Percentiles rank a stretch among this genome's conserved stretches.
Conservation (phyloP, 2,888 invertebrate genomes). For the Caenorhabditis japonica region DNA sequence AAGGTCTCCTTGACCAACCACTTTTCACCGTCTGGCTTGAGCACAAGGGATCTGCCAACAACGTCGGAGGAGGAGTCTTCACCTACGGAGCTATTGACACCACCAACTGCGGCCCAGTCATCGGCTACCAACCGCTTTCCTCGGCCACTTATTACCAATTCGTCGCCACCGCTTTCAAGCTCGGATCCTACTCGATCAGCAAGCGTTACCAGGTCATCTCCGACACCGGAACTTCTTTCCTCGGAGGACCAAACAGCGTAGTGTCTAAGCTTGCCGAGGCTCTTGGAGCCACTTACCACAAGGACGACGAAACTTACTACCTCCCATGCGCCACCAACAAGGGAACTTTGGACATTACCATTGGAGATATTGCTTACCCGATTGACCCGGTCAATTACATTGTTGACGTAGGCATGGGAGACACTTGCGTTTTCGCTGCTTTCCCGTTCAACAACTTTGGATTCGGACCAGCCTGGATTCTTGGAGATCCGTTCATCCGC, state of each 20-base stretch:
- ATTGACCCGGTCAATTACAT: constrained; percentile 52
- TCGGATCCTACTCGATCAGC: constrained; percentile 41
- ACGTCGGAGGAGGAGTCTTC: constrained; percentile 65
- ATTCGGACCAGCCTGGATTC: constrained; percentile 62
- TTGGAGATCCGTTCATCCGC: constrained; percentile 66
- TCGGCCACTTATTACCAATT: constrained; percentile 65
- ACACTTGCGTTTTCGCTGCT: constrained; percentile 57
- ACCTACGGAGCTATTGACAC: constrained; percentile 65
- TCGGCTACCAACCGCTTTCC: constrained; percentile 58
- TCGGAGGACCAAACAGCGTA: constrained; percentile 51
- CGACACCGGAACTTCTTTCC: constrained; percentile 61
- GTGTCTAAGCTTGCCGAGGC: constrained; percentile 43
- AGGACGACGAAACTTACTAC: constrained; percentile 42
- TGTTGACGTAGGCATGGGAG: constrained; percentile 46
- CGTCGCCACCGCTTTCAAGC: constrained; percentile 31
- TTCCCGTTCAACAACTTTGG: constrained; percentile 64
- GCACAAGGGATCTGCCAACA: constrained; percentile 53
- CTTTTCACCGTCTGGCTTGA: constrained; percentile 65
- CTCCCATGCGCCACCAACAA: constrained; percentile 43
- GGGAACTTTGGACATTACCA: constrained; percentile 42
- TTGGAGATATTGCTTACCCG: constrained; percentile 42
- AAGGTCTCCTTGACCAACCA: constrained; percentile 61
- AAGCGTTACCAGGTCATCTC: constrained; percentile 56
- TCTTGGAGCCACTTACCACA: constrained; percentile 58
- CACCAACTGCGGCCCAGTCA: constrained; percentile 55